A percentile compares a stretch with the other conserved stretches of the same genome.
These are phyloP conservation scores for Archilochus colubris DNA, from an alignment of 2,113 vertebrate species.

Conservation along the genomic window DNA sequence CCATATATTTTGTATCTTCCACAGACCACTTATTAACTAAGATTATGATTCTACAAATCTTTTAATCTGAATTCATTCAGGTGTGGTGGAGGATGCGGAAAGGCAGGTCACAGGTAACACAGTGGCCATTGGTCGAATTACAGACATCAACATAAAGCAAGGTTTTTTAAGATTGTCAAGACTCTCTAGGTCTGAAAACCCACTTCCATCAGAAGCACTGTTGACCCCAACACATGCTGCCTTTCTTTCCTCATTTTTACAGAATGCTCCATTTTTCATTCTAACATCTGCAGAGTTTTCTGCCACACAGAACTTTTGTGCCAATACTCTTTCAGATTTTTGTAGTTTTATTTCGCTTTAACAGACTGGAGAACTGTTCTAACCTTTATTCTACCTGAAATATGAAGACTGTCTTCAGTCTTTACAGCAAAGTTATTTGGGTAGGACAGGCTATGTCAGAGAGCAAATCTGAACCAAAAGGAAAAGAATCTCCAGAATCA, in stretches of 20 bases:
- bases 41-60: background rate
- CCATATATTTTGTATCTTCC: background rate
- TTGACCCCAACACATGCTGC: background rate
- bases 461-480: background rate
- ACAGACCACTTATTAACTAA: background rate
- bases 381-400: background rate
- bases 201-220: background rate
- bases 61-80: background rate
- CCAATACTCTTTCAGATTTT: background rate
- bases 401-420: background rate
- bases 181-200: background rate
- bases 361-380: background rate
- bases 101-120: background rate
- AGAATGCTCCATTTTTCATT: background rate
- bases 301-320: background rate
- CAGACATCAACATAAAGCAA: background rate
- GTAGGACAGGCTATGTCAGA: rapidly evolving
- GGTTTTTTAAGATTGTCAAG: background rate
- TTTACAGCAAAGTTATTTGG: background rate
- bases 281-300: background rate
- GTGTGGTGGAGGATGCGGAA: background rate
- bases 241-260: rapidly evolving
- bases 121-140: background rate
- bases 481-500: background rate
- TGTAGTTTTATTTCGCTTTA: background rate